Percentiles rank a stretch among this genome's conserved stretches.
Evolutionary conservation across 92 coral and sea anemone species (phyloP).

Genomic region (Epizoanthus scotinus): DNA sequence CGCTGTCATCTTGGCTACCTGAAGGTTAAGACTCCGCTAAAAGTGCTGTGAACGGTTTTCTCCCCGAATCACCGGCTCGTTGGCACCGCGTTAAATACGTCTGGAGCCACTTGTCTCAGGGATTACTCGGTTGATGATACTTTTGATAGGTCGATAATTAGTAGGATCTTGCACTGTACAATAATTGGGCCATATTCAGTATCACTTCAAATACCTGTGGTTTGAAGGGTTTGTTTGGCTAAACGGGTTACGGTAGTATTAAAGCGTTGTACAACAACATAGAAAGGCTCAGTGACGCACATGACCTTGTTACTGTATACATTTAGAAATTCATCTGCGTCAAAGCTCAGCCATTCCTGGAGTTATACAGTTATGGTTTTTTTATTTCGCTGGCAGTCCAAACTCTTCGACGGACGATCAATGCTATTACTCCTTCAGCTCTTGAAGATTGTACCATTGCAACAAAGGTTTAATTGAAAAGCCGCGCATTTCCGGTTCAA

Average conservation of each 20-base stretch:
- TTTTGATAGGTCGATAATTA: constrained; percentile 42
- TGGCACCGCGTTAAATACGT: constrained; percentile 43
- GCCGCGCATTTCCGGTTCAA: constrained; percentile 29
- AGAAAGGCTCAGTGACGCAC: constrained; percentile 12
- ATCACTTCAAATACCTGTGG: constrained; percentile 41
- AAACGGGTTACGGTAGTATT: background rate
- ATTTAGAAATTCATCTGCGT: no score
- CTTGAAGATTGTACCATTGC: background rate
- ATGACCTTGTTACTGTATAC: background rate
- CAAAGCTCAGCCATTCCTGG: no score
- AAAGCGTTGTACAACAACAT: background rate
- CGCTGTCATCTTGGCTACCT: constrained; percentile 25
- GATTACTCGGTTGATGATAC: constrained; percentile 39
- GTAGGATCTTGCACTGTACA: background rate
- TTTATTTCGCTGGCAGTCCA: no score
- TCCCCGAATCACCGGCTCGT: constrained; percentile 30
- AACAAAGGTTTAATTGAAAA: background rate
- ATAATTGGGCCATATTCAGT: constrained; percentile 25
- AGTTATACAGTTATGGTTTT: no score
- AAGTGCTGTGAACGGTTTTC: background rate
- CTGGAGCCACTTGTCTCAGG: constrained; percentile 41
- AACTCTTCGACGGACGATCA: background rate
- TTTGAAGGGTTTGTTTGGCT: constrained; percentile 35
- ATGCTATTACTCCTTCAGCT: background rate
- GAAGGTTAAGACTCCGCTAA: background rate